These are phyloP conservation scores for Corella eumyota DNA, from an alignment of 23 tunicate genomes.

Conservation along the genomic window DNA sequence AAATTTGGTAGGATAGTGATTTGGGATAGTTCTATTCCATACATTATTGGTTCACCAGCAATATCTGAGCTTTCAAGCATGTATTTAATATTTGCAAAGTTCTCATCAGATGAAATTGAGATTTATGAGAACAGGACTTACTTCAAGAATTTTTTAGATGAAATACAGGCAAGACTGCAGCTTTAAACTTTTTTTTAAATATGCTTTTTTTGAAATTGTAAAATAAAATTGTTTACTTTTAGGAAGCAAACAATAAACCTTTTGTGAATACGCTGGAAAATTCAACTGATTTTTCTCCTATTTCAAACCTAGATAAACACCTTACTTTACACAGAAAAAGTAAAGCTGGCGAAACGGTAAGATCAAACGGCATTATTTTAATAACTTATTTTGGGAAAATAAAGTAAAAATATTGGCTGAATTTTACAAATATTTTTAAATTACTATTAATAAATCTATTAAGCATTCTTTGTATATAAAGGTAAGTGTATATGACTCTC, in stretches of 20 bases:
- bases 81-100: conserved; percentile 38
- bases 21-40: conserved; percentile 48
- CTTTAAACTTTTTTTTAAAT: neutral
- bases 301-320: conserved; percentile 46
- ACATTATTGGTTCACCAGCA: conserved; percentile 60
- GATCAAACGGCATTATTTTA: conserved; percentile 4
- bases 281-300: conserved; percentile 5
- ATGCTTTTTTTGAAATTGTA: neutral
- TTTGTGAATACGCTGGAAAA: conserved; percentile 39
- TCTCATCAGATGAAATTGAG: conserved; percentile 14
- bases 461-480: neutral
- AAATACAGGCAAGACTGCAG: conserved; percentile 38
- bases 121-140: conserved; percentile 22
- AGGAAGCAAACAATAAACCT: neutral
- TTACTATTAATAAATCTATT: neutral
- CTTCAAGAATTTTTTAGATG: conserved; percentile 31
- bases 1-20: conserved; percentile 47
- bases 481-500: conserved; percentile 22
- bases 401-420: neutral
- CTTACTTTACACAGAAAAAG: conserved; percentile 21
- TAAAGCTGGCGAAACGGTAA: conserved; percentile 35
- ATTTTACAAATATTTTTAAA: neutral
- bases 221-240: neutral
- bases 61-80: conserved; percentile 44
- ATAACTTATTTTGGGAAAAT: neutral